Evolutionary conservation across 1,140 invertebrate genomes (phyloP).

Genomic region (Caenorhabditis remanei): DNA sequence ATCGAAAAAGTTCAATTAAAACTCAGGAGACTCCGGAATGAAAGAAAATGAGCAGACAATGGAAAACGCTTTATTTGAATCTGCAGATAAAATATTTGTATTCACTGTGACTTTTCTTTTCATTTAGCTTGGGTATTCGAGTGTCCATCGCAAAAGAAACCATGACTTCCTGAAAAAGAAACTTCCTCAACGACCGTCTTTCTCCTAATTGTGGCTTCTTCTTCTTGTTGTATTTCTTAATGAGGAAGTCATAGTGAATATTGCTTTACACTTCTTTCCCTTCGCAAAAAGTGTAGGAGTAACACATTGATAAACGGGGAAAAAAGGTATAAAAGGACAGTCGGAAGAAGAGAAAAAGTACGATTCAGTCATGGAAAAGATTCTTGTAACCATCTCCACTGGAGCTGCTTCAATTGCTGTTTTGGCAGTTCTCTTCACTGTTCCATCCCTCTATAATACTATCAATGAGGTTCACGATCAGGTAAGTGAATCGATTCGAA

Average conservation of each 20-base stretch:
- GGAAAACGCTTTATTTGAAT: not conserved
- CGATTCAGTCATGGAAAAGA: constrained; percentile 25
- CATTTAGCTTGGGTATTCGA: not conserved
- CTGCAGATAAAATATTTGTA: not conserved
- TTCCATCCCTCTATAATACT: constrained; percentile 21
- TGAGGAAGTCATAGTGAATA: constrained; percentile 37
- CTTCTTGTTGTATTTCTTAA: not conserved
- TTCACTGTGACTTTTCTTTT: too few species aligned
- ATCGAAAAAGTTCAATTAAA: not conserved
- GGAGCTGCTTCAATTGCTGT: constrained; percentile 23
- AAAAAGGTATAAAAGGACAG: constrained; percentile 5
- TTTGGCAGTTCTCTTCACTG: constrained; percentile 39
- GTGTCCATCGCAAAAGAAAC: not conserved
- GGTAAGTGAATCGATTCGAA: not conserved
- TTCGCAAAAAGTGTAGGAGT: constrained; percentile 9
- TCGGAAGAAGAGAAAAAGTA: not conserved
- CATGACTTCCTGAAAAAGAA: not conserved
- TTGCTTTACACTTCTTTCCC: constrained; percentile 1
- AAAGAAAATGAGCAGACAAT: not conserved
- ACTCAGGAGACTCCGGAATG: not conserved
- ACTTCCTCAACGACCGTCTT: not conserved
- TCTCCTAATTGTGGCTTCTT: constrained; percentile 9
- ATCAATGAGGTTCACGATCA: constrained; percentile 18
- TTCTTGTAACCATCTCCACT: constrained; percentile 39
- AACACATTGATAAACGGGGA: not conserved